These are phyloP conservation scores for Rutpela maculata DNA, from an alignment of 2,888 invertebrate genomes.

Conservation along the genomic window DNA sequence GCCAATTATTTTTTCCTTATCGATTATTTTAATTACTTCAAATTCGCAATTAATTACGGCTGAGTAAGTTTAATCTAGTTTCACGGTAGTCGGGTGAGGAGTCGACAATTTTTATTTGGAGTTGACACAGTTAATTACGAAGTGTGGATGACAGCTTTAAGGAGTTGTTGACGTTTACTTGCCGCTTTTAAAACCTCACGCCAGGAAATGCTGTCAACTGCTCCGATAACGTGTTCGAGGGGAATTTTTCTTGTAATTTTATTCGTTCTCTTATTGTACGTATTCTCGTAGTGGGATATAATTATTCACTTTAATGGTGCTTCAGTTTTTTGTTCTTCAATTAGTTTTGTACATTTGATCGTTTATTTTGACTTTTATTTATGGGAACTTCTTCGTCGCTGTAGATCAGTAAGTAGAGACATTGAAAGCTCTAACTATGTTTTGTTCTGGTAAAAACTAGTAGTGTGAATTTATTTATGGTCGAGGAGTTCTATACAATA, in stretches of 20 bases:
- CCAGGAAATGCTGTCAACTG: slow-evolving; percentile 63
- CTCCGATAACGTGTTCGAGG: slow-evolving; percentile 57
- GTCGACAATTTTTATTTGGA: slow-evolving; percentile 49
- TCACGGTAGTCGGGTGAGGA: not conserved
- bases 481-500: too few species aligned
- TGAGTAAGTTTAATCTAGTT: not conserved
- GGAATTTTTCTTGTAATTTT: slow-evolving; percentile 47
- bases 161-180: slow-evolving; percentile 61
- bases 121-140: slow-evolving; percentile 60
- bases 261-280: slow-evolving; percentile 42
- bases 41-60: slow-evolving; percentile 19
- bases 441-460: not conserved
- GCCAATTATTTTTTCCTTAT: slow-evolving; percentile 31
- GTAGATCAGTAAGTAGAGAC: not conserved
- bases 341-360: slow-evolving; percentile 17
- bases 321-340: slow-evolving; percentile 22
- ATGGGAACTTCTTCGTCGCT: not conserved
- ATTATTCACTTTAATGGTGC: slow-evolving; percentile 31
- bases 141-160: slow-evolving; percentile 64
- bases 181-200: slow-evolving; percentile 56
- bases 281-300: slow-evolving; percentile 14
- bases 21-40: slow-evolving; percentile 34
- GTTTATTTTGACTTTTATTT: slow-evolving; percentile 31
- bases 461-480: too few species aligned
- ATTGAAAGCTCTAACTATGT: not conserved